These are phyloP conservation scores for Dryas iulia DNA, from an alignment of 1,140 invertebrate genomes.

Conservation along the genomic window DNA sequence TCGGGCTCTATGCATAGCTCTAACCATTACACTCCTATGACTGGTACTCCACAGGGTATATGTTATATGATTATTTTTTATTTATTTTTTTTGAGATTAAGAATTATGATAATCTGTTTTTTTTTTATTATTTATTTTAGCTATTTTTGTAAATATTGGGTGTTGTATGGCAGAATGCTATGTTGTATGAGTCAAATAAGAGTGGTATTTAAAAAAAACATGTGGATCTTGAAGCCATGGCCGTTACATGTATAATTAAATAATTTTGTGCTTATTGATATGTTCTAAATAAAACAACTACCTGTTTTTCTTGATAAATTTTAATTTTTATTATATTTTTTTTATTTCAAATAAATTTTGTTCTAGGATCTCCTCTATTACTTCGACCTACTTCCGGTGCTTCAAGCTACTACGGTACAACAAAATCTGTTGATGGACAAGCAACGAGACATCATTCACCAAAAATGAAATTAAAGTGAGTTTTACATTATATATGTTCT, in stretches of 20 bases:
- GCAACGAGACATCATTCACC: constrained; percentile 87
- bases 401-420: constrained; percentile 79
- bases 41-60: constrained; percentile 61
- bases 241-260: too few species aligned
- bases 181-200: too few species aligned
- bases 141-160: too few species aligned
- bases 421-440: constrained; percentile 77
- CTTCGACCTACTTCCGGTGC: constrained; percentile 76
- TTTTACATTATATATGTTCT: background rate
- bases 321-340: too few species aligned
- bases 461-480: constrained; percentile 94
- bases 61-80: background rate
- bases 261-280: too few species aligned
- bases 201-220: too few species aligned
- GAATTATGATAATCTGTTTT: too few species aligned
- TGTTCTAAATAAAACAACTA: too few species aligned
- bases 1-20: constrained; percentile 63
- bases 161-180: too few species aligned
- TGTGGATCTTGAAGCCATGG: too few species aligned
- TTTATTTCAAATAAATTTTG: background rate
- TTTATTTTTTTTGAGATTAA: background rate
- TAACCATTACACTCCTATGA: constrained; percentile 58
- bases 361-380: constrained; percentile 63
- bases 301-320: too few species aligned
- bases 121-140: too few species aligned